Evolutionary conservation across 37 sponge, comb jelly and placozoan genomes (phyloP).

Genomic region (Axinella damicornis): DNA sequence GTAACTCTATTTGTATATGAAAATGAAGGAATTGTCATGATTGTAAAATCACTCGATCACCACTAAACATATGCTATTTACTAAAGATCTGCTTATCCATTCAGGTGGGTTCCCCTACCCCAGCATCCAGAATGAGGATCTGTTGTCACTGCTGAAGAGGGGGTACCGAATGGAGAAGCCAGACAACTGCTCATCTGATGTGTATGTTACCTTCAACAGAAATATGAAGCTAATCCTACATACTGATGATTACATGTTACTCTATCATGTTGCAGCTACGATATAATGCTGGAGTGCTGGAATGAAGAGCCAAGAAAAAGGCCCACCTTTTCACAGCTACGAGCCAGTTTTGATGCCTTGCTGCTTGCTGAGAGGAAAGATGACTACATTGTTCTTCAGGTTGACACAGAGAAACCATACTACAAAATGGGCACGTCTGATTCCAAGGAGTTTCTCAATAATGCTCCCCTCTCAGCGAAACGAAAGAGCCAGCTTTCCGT

Average conservation of each 20-base stretch:
- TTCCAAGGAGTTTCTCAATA: no score
- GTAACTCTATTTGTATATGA: no score
- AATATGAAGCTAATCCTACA: no score
- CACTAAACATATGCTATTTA: no score
- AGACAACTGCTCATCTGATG: constrained; percentile 81
- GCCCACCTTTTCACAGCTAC: constrained; percentile 43
- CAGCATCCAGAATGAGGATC: constrained; percentile 57
- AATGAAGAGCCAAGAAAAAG: constrained; percentile 15
- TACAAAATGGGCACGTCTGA: neutral
- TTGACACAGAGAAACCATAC: constrained; percentile 21
- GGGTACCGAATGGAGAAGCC: constrained; percentile 88
- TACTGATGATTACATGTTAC: no score
- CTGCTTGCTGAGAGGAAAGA: constrained; percentile 20
- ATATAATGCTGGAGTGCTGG: constrained; percentile 61
- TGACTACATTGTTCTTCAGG: constrained; percentile 25
- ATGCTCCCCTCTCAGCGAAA: no score
- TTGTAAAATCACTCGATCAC: no score
- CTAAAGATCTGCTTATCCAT: no score
- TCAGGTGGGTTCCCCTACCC: constrained; percentile 85
- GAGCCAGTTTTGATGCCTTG: constrained; percentile 24
- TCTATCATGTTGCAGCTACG: constrained; percentile 16
- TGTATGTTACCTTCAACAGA: constrained; percentile 37
- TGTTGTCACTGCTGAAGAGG: constrained; percentile 46
- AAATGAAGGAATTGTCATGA: no score
- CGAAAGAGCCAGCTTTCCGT: no score